Evolutionary conservation across 2,797 vertebrate genomes (phyloP).

Genomic region (Pagetopsis macropterus): DNA sequence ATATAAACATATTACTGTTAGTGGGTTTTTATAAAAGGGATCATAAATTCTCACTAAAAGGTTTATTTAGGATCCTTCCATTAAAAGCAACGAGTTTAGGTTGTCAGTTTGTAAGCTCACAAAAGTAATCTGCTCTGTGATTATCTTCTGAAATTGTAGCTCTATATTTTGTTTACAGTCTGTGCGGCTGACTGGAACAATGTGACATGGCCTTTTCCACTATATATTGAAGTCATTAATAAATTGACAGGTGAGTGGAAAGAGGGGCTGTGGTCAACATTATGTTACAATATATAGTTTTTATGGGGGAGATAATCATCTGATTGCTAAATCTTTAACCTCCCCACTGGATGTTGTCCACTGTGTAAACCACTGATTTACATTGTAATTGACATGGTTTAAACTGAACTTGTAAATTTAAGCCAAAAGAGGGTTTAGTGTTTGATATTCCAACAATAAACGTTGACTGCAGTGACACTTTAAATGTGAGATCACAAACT

Average conservation of each 20-base stretch:
- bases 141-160: neutral
- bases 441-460: neutral
- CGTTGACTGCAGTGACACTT: neutral
- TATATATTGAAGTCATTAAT: constrained; percentile 11
- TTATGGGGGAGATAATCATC: too few relatives aligned
- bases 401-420: neutral
- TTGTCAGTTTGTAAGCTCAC: neutral
- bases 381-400: neutral
- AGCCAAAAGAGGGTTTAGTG: neutral
- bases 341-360: neutral
- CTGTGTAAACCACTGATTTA: neutral
- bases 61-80: neutral
- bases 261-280: neutral
- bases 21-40: neutral
- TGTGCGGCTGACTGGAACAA: constrained; percentile 8
- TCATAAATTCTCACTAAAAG: neutral
- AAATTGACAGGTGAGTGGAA: constrained; percentile 2
- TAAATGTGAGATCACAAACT: neutral
- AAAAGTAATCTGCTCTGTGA: neutral
- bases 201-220: neutral
- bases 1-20: neutral
- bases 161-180: constrained; percentile 5
- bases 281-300: neutral
- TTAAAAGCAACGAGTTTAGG: neutral
- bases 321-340: too few relatives aligned